Percentiles rank a stretch among this genome's conserved stretches.
Evolutionary conservation across 30 jellyfish, hydroid and myxozoan species (phyloP).

Genomic region (Clytia hemisphaerica): DNA sequence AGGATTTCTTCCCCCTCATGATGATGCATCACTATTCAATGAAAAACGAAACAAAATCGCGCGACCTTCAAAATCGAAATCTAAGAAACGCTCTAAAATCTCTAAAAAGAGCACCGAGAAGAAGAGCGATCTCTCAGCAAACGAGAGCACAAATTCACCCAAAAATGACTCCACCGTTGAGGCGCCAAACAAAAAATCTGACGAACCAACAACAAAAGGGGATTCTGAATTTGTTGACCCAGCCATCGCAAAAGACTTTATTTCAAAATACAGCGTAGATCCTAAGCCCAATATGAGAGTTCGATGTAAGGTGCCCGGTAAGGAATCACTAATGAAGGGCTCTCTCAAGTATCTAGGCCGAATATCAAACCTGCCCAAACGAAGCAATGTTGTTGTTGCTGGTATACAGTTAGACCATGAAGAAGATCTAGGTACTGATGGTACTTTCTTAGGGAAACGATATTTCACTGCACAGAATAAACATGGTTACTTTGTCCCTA

Average conservation of each 20-base stretch:
- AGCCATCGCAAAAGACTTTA: too few species aligned
- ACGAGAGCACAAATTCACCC: neutral
- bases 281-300: conserved; percentile 76
- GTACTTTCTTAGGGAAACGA: conserved; percentile 93
- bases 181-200: too few species aligned
- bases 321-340: conserved; percentile 67
- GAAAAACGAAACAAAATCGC: conserved; percentile 22
- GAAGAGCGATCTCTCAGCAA: neutral
- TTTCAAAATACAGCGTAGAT: conserved; percentile 43
- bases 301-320: conserved; percentile 86
- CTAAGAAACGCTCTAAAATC: too few species aligned
- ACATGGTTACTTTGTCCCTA: conserved; percentile 92
- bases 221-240: too few species aligned
- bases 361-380: conserved; percentile 73
- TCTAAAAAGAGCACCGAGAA: conserved; percentile 26
- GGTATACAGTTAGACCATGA: conserved; percentile 88
- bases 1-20: neutral
- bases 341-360: conserved; percentile 78
- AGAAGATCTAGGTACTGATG: conserved; percentile 98
- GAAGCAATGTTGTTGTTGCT: conserved; percentile 83
- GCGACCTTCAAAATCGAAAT: conserved; percentile 15
- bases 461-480: conserved; percentile 74
- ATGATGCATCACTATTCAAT: neutral
- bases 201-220: neutral
- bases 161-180: too few species aligned